A percentile compares a stretch with the other conserved stretches of the same genome.
These are phyloP conservation scores for Psilopsiagon aurifrons DNA, from an alignment of 2,113 vertebrate genomes.

Conservation along the genomic window DNA sequence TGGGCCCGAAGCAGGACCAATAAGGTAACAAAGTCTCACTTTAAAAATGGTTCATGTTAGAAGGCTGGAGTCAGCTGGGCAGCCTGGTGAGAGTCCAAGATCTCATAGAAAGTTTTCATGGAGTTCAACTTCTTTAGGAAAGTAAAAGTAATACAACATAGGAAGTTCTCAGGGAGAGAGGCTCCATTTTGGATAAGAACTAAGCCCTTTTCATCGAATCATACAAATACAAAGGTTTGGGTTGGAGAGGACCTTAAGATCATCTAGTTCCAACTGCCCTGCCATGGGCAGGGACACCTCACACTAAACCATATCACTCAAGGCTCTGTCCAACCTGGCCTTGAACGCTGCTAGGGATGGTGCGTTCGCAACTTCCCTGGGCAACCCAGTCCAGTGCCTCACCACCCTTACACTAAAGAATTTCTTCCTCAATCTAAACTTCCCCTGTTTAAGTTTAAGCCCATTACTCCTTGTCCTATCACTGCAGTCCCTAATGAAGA, in stretches of 20 bases:
- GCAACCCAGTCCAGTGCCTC: too few relatives aligned
- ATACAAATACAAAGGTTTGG: background rate
- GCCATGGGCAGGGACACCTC: too few relatives aligned
- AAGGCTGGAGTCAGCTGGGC: background rate
- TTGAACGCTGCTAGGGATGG: background rate
- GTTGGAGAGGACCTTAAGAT: background rate
- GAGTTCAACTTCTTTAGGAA: background rate
- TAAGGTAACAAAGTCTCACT: background rate
- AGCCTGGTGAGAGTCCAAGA: background rate
- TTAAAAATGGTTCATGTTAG: rapidly evolving
- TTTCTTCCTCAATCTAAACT: too few relatives aligned
- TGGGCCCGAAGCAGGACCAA: rapidly evolving
- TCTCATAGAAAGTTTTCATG: background rate
- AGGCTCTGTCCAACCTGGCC: background rate
- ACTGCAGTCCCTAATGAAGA: too few relatives aligned
- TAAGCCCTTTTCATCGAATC: background rate
- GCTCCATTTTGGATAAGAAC: background rate
- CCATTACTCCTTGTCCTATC: too few relatives aligned
- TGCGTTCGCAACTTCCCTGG: background rate
- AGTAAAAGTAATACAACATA: background rate
- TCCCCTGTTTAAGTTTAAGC: too few relatives aligned
- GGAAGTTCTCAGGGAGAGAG: background rate
- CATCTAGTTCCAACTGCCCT: background rate
- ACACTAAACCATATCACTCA: background rate
- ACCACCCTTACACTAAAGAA: too few relatives aligned